These are phyloP conservation scores for Drosophila nigricruria DNA, from an alignment of 2,888 invertebrate genomes.

Conservation along the genomic window DNA sequence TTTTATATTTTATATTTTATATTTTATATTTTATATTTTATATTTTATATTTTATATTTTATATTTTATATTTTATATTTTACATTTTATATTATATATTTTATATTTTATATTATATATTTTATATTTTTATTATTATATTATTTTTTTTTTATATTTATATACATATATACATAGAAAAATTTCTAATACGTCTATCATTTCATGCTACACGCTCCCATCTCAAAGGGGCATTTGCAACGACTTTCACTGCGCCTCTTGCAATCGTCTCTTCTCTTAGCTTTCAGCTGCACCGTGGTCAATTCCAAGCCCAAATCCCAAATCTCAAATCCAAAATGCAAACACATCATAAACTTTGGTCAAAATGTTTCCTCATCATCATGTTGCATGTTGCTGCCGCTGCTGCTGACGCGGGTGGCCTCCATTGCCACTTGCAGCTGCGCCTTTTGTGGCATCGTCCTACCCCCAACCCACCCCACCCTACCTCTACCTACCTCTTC, in stretches of 20 bases:
- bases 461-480: background rate
- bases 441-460: conserved; percentile 36
- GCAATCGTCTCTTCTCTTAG: conserved; percentile 26
- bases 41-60: too few relatives aligned
- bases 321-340: conserved; percentile 13
- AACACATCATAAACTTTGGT: conserved; percentile 57
- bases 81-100: too few relatives aligned
- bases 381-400: conserved; percentile 24
- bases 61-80: too few relatives aligned
- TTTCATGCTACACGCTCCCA: background rate
- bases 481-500: background rate
- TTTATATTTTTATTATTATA: too few relatives aligned
- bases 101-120: background rate
- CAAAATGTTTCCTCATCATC: conserved; percentile 56
- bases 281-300: conserved; percentile 31
- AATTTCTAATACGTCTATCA: background rate
- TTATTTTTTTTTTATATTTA: too few relatives aligned
- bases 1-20: too few relatives aligned
- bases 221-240: conserved; percentile 1
- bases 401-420: conserved; percentile 55
- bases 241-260: conserved; percentile 65
- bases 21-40: too few relatives aligned
- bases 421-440: conserved; percentile 62
- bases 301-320: conserved; percentile 9
- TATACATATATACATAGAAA: background rate